These are phyloP conservation scores for Eristalis intricaria DNA, from an alignment of 2,888 invertebrate species.

Conservation along the genomic window DNA sequence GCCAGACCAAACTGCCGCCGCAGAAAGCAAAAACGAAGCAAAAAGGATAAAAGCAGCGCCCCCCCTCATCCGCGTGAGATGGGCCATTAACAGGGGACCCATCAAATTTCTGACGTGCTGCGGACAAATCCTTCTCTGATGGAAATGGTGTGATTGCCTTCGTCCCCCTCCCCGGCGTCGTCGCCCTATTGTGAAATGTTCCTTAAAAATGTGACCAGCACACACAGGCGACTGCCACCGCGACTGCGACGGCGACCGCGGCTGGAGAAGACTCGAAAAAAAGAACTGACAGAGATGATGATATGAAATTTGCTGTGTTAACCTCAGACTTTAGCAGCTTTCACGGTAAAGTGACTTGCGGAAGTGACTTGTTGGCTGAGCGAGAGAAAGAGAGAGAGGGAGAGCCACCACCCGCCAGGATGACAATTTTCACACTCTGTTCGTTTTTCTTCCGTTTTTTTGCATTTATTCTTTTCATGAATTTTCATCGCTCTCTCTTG, in stretches of 20 bases:
- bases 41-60: constrained; percentile 24
- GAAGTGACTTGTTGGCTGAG: constrained; percentile 55
- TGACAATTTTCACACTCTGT: constrained; percentile 51
- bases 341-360: constrained; percentile 69
- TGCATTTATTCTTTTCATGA: constrained; percentile 37
- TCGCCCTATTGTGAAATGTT: constrained; percentile 43
- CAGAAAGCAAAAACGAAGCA: constrained; percentile 9
- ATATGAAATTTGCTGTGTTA: constrained; percentile 67
- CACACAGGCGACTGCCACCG: neutral
- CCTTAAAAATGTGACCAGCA: constrained; percentile 12
- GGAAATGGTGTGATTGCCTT: constrained; percentile 68
- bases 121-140: constrained; percentile 70
- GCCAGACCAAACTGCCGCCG: neutral
- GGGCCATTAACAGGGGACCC: constrained; percentile 71
- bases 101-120: constrained; percentile 70
- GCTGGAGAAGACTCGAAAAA: neutral
- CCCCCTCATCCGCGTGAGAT: constrained; percentile 34
- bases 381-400: neutral
- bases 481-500: constrained; percentile 53
- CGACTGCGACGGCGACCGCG: neutral
- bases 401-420: constrained; percentile 24
- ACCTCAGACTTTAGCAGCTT: constrained; percentile 68
- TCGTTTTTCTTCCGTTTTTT: neutral
- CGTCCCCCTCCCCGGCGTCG: neutral
- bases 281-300: constrained; percentile 66